A percentile compares a stretch with the other conserved stretches of the same genome.
phyloP scores from a whole-genome alignment of 1,140 invertebrate species.

The Pseudomyrmex dendroicus region DNA sequence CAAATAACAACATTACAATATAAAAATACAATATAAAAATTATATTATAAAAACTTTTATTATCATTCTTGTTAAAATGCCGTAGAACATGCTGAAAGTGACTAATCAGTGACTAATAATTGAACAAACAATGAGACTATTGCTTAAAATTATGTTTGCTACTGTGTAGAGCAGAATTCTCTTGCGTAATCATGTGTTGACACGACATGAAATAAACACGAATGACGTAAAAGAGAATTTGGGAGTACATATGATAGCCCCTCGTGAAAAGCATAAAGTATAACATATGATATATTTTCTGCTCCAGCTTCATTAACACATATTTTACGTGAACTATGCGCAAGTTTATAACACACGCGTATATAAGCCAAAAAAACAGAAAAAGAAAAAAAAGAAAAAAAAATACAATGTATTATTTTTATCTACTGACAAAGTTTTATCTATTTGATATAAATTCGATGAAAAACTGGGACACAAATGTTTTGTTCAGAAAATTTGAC shows the following conservation, averaged over 20 bases:
- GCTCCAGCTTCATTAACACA: conserved; percentile 32
- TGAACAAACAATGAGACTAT: conserved; percentile 54
- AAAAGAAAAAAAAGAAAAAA: background rate
- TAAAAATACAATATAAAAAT: conserved; percentile 4
- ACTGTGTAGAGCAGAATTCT: conserved; percentile 4
- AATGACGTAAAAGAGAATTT: conserved; percentile 21
- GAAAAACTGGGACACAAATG: conserved; percentile 29
- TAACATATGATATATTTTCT: conserved; percentile 42
- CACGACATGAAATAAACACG: conserved; percentile 17
- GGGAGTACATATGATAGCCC: conserved; percentile 49
- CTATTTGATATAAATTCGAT: background rate
- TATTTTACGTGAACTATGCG: background rate
- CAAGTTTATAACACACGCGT: conserved; percentile 2
- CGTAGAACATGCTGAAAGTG: conserved; percentile 63
- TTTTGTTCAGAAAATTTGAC: conserved; percentile 34
- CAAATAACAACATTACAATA: too few relatives aligned
- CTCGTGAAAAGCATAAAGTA: conserved; percentile 52
- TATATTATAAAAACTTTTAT: background rate
- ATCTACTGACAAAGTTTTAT: background rate
- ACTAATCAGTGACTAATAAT: conserved; percentile 43
- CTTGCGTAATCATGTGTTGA: conserved; percentile 24
- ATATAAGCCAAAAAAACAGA: background rate
- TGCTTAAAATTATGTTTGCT: conserved; percentile 11
- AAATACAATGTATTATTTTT: background rate
- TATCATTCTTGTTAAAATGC: conserved; percentile 38